These are phyloP conservation scores for Pterobdella sp. DNA, from an alignment of 2,888 invertebrate species.

Conservation along the genomic window DNA sequence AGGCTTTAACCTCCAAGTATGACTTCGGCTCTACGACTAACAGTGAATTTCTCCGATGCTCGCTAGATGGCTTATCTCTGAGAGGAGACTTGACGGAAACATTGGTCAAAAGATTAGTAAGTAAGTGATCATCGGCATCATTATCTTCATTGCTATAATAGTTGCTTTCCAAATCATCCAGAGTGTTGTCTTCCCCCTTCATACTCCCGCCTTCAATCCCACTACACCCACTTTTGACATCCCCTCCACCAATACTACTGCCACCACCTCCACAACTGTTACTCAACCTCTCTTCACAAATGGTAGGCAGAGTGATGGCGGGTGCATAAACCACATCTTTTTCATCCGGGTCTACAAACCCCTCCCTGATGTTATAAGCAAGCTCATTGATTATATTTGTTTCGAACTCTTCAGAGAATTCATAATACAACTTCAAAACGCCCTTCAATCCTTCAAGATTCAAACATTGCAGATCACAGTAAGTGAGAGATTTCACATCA, in stretches of 20 bases:
- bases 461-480: constrained; percentile 89
- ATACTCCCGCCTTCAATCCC: not conserved
- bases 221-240: not conserved
- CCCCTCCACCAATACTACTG: not conserved
- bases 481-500: constrained; percentile 87
- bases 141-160: not conserved
- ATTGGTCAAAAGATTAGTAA: not conserved
- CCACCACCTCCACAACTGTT: not conserved
- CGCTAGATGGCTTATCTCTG: not conserved
- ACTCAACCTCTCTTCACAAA: constrained; percentile 13
- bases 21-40: constrained; percentile 4
- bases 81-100: not conserved
- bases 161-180: not conserved
- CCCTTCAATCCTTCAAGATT: constrained; percentile 65
- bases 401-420: constrained; percentile 61
- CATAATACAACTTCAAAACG: constrained; percentile 68
- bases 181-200: not conserved
- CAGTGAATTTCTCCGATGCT: not conserved
- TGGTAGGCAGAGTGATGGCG: constrained; percentile 25
- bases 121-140: not conserved
- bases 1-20: not conserved
- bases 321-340: constrained; percentile 26
- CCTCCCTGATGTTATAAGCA: constrained; percentile 85
- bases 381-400: constrained; percentile 61
- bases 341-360: constrained; percentile 81